These are phyloP conservation scores for Germaria angustata DNA, from an alignment of 2,888 invertebrate genomes.

Conservation along the genomic window DNA sequence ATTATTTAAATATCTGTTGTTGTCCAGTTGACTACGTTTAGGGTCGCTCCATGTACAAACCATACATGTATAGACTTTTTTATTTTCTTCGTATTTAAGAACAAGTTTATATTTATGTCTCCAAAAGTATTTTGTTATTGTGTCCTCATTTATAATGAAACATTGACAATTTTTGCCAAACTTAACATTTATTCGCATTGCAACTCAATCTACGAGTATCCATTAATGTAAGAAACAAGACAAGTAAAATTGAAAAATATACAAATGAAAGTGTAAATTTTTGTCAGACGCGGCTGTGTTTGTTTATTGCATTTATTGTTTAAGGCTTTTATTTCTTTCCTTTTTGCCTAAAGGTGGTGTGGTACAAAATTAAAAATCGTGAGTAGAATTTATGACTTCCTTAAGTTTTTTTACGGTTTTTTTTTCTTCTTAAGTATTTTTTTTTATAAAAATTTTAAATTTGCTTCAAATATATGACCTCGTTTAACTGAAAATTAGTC, in stretches of 20 bases:
- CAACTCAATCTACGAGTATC: neutral
- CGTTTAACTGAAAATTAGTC: constrained; percentile 23
- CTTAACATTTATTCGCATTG: neutral
- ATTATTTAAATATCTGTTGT: constrained; percentile 24
- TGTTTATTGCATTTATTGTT: neutral
- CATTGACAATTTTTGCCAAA: constrained; percentile 31
- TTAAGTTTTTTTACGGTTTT: constrained; percentile 14
- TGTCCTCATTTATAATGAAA: constrained; percentile 45
- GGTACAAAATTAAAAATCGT: constrained; percentile 53
- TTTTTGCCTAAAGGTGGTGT: neutral
- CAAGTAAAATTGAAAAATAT: neutral
- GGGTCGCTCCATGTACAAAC: neutral
- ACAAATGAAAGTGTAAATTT: constrained; percentile 27
- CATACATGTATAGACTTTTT: neutral
- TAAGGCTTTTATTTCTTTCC: neutral
- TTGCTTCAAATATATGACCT: constrained; percentile 3
- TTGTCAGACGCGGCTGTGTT: neutral
- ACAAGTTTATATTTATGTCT: neutral
- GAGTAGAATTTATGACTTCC: constrained; percentile 57
- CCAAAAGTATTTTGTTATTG: constrained; percentile 12
- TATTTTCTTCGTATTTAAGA: neutral
- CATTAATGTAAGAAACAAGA: neutral
- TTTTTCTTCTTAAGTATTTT: neutral
- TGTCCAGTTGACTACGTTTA: constrained; percentile 8
- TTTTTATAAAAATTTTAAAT: no score